Conservation (phyloP, 35 echinoderm and acorn worm species). For the Ptychodera flava region DNA sequence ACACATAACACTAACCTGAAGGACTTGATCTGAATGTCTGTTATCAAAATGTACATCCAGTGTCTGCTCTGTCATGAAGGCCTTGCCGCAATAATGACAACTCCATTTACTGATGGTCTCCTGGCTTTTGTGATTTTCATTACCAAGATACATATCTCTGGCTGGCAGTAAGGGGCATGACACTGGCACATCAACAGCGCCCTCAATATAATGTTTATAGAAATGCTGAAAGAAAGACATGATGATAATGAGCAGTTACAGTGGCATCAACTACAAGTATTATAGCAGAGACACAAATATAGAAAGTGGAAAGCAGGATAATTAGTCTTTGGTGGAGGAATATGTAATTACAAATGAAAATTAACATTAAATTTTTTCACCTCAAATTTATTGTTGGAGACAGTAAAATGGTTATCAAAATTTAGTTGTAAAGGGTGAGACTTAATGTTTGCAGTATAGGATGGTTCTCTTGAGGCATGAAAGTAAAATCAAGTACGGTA, state of each 20-base stretch:
- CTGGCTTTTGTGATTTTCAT: slow-evolving; percentile 47
- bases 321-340: too few species aligned
- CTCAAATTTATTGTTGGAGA: not conserved
- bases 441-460: too few species aligned
- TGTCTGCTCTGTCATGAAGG: slow-evolving; percentile 45
- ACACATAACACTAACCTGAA: slow-evolving; percentile 6
- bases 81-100: slow-evolving; percentile 85
- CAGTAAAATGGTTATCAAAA: not conserved
- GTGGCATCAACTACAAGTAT: not conserved
- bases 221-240: not conserved
- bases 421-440: too few species aligned
- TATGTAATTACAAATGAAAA: too few species aligned
- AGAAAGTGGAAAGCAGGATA: not conserved
- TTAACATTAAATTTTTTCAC: too few species aligned
- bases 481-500: too few species aligned
- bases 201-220: not conserved
- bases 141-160: slow-evolving; percentile 49
- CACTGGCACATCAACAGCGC: not conserved
- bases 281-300: not conserved
- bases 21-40: slow-evolving; percentile 33
- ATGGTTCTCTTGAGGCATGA: too few species aligned
- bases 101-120: slow-evolving; percentile 53
- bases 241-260: not conserved
- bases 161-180: slow-evolving; percentile 40
- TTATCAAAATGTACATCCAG: slow-evolving; percentile 70